phyloP scores from a whole-genome alignment of 1,140 invertebrate species.

The Atta colombica region DNA sequence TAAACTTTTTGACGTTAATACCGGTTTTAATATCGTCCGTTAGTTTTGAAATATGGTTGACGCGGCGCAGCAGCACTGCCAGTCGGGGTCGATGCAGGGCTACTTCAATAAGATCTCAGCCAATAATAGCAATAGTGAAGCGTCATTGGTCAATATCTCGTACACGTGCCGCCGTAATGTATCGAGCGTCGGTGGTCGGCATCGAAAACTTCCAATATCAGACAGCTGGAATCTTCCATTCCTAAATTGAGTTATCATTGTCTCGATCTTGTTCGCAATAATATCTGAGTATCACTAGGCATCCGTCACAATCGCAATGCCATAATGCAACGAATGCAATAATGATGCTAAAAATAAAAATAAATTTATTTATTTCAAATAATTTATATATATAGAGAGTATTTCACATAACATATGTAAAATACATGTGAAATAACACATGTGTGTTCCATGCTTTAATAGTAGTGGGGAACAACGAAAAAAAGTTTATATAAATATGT shows the following conservation, averaged over 20 bases:
- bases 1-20: constrained; percentile 56
- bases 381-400: neutral
- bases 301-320: constrained; percentile 24
- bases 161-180: constrained; percentile 74
- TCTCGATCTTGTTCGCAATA: constrained; percentile 24
- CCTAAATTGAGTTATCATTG: constrained; percentile 74
- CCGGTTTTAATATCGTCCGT: constrained; percentile 70
- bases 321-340: neutral
- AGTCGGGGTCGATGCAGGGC: constrained; percentile 64
- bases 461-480: too few relatives aligned
- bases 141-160: constrained; percentile 75
- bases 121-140: constrained; percentile 71
- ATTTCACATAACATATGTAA: too few relatives aligned
- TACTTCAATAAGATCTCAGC: constrained; percentile 72
- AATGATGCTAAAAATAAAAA: neutral
- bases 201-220: constrained; percentile 74
- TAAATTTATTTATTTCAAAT: neutral
- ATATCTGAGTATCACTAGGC: constrained; percentile 17
- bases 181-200: constrained; percentile 70
- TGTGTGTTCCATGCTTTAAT: too few relatives aligned
- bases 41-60: constrained; percentile 67
- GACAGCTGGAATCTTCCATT: constrained; percentile 34
- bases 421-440: too few relatives aligned
- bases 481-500: too few relatives aligned
- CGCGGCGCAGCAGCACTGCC: constrained; percentile 42